Base-by-base conservation (phyloP, 1,140 invertebrate genomes). In the Pteromalus puparum region DNA sequence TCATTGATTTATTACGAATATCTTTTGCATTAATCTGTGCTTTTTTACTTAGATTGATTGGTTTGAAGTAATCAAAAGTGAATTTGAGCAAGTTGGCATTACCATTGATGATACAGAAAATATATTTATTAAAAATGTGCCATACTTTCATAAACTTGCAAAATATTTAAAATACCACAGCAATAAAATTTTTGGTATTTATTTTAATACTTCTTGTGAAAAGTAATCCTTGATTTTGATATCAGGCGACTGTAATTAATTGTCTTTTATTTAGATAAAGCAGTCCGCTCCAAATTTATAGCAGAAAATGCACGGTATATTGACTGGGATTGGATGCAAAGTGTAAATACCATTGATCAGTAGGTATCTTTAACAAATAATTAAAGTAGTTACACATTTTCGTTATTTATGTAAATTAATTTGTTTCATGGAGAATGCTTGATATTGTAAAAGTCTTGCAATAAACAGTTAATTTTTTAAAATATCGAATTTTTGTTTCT, bases 11-110 rank as follows among this genome's bases (percentile, higher is more conserved):
- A 10, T 42, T 5, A 10, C 38, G 38, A 0, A 34, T 34, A 42
- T 5, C 38, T 10, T 0, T 34, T 42, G 38, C 38, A 42, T 42
- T 42, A 42, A 73, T 73, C 30, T 42, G 6, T 26, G 4, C 34
- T 68, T 80, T 68, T 48, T 76, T 76, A 21, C 24, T 7, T 13
- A 80, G 77, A 67, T 80, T 10, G 65, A 80, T 42, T 80, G 77
- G 77, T n/a, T 42, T 1, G 6, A 38, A n/a, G n/a, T 80, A 24
- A 7, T 80, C 5, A 80, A 68, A 68, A 24, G 34, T 7, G 12
- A 67, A 68, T 80, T 80, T 26, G 15, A n/a, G 21, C 1, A 15
- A 34, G 6, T 80, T 7, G 65, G 21, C 9, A 42, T 80, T 68
- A 1, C 13, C 12, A 38, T 80, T 24, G 15, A 38, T 24, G 34